These are phyloP conservation scores for Elysia chlorotica DNA, from an alignment of 1,140 invertebrate species.

Conservation along the genomic window DNA sequence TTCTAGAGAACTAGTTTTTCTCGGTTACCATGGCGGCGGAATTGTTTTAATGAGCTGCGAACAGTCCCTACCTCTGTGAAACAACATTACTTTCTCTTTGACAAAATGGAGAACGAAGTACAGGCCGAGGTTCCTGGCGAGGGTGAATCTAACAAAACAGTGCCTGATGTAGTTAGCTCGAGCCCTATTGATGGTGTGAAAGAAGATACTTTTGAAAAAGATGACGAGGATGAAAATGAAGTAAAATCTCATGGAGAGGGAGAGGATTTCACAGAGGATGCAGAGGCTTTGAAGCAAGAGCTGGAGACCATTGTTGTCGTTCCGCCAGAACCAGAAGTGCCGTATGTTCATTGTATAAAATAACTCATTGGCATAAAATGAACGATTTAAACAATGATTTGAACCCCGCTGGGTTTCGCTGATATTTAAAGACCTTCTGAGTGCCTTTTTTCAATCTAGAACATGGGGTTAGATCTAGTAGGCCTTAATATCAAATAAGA, in stretches of 20 bases:
- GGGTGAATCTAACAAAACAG: background rate
- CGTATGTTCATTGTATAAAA: too few species aligned
- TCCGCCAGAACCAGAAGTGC: constrained; percentile 38
- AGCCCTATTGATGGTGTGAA: too few species aligned
- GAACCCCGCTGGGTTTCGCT: too few species aligned
- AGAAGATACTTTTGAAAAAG: background rate
- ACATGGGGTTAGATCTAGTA: too few species aligned
- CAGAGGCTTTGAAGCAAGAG: constrained; percentile 52
- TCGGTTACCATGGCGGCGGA: constrained; percentile 52
- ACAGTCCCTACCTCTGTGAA: background rate
- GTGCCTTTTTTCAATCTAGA: too few species aligned
- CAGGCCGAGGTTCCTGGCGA: constrained; percentile 5
- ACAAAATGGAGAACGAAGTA: constrained; percentile 2
- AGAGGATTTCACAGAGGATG: constrained; percentile 44
- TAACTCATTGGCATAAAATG: too few species aligned
- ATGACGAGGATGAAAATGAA: background rate
- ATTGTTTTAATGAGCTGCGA: constrained; percentile 13
- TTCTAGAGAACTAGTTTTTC: constrained; percentile 2
- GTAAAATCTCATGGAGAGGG: constrained; percentile 27
- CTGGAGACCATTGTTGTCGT: constrained; percentile 54
- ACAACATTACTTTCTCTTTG: background rate
- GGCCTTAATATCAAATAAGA: too few species aligned
- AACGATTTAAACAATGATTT: too few species aligned
- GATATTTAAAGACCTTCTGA: too few species aligned
- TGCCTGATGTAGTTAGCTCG: background rate